Evolutionary conservation across 2,888 invertebrate genomes (phyloP).

Genomic region (Caenorhabditis angaria): DNA sequence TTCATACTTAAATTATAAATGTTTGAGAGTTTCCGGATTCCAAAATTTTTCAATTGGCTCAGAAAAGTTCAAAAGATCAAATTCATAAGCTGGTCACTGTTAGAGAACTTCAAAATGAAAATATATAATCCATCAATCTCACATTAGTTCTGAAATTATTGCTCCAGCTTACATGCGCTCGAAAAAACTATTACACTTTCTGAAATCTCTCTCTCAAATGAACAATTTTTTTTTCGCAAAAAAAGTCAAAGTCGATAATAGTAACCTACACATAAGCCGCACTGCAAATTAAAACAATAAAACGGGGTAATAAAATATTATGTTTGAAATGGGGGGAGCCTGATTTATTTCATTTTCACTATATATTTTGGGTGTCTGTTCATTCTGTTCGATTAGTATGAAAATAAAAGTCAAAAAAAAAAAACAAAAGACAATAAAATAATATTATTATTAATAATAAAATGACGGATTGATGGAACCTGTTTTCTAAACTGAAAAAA

Average conservation of each 20-base stretch:
- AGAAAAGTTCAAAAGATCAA: too few species aligned
- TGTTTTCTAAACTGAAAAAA: constrained; percentile 1
- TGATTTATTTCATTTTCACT: too few species aligned
- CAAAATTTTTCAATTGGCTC: too few species aligned
- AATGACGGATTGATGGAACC: background rate
- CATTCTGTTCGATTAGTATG: too few species aligned
- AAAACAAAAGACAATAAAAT: background rate
- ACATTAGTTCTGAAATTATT: too few species aligned
- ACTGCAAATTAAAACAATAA: constrained; percentile 2
- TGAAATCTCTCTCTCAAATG: background rate
- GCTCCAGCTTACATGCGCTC: too few species aligned
- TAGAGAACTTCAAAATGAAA: too few species aligned
- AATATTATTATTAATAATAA: background rate
- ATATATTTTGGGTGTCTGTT: too few species aligned
- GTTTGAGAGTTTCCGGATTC: too few species aligned
- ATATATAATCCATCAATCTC: too few species aligned
- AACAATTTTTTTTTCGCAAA: background rate
- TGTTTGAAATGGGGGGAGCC: background rate
- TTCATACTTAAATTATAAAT: too few species aligned
- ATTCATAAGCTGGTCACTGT: too few species aligned
- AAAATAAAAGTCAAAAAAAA: background rate
- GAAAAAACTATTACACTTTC: background rate
- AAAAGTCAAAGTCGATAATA: background rate
- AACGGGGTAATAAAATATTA: background rate
- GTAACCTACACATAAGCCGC: background rate